These are phyloP conservation scores for Bujurquina vittata DNA, from an alignment of 2,113 vertebrate genomes.

Conservation along the genomic window DNA sequence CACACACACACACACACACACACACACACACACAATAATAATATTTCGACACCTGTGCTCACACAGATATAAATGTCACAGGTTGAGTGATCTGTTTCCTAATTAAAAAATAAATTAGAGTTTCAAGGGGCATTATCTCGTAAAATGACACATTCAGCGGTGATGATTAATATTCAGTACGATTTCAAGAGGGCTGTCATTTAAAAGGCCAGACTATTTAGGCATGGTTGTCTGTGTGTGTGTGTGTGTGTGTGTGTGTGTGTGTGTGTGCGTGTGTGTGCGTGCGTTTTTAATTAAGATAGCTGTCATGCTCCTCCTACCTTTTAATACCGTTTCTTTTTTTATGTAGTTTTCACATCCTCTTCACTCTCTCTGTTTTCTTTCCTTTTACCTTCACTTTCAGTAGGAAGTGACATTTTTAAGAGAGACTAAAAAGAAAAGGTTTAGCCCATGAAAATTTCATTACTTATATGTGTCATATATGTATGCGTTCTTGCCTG, in stretches of 20 bases:
- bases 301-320: background rate
- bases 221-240: background rate
- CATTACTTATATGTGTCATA: background rate
- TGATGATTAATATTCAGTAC: constrained; percentile 20
- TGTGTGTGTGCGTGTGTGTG: background rate
- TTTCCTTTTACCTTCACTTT: constrained; percentile 14
- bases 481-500: background rate
- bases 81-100: background rate
- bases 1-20: too few relatives aligned
- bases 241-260: background rate
- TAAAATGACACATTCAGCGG: background rate
- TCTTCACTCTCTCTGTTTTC: background rate
- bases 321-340: background rate
- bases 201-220: constrained; percentile 6
- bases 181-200: constrained; percentile 9
- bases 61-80: background rate
- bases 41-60: background rate
- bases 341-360: too few relatives aligned
- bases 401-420: constrained; percentile 57
- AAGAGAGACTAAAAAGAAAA: background rate
- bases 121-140: constrained; percentile 2
- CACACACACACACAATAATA: background rate
- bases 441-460: background rate
- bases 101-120: background rate
- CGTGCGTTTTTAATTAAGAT: background rate